Percentiles rank a stretch among this genome's conserved stretches.
Conservation (phyloP, 2,888 invertebrate genomes). For the Nemoura dubitans region DNA sequence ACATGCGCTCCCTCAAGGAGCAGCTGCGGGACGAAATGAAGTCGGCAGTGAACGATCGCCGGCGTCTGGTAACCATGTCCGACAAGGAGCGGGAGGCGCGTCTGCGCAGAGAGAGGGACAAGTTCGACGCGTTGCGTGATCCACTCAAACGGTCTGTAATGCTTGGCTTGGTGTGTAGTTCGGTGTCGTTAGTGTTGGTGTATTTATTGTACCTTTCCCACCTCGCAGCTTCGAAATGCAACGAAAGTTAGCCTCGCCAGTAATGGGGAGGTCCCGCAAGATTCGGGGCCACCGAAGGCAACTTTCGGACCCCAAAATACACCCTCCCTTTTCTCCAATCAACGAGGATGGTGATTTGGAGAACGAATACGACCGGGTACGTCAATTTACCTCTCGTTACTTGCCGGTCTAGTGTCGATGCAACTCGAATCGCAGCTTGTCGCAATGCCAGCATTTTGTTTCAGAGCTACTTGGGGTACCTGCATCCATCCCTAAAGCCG, state of each 20-base stretch:
- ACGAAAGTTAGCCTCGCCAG: slow-evolving; percentile 54
- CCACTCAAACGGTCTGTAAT: slow-evolving; percentile 52
- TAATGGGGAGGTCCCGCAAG: slow-evolving; percentile 55
- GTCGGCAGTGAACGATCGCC: slow-evolving; percentile 52
- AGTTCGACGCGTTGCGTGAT: slow-evolving; percentile 52
- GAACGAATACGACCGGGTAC: slow-evolving; percentile 57
- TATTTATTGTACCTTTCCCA: slow-evolving; percentile 9
- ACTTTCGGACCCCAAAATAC: slow-evolving; percentile 65
- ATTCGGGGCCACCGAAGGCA: slow-evolving; percentile 63
- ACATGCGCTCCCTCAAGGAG: slow-evolving; percentile 55
- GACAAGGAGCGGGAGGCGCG: slow-evolving; percentile 57
- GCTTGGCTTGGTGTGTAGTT: slow-evolving; percentile 44
- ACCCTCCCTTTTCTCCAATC: slow-evolving; percentile 63
- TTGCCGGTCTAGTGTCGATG: background rate
- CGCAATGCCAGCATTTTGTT: slow-evolving; percentile 37
- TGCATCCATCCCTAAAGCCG: slow-evolving; percentile 56
- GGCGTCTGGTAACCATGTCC: slow-evolving; percentile 55
- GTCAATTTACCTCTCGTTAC: slow-evolving; percentile 42
- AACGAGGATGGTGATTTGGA: slow-evolving; percentile 63
- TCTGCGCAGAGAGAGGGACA: slow-evolving; percentile 54
- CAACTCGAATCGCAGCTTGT: background rate
- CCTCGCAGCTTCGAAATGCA: slow-evolving; percentile 55
- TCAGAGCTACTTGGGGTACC: slow-evolving; percentile 53
- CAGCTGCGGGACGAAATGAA: slow-evolving; percentile 55
- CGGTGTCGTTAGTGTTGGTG: slow-evolving; percentile 3